These are phyloP conservation scores for Molossus alvarezi DNA, from an alignment of 2,797 vertebrate species.

Conservation along the genomic window DNA sequence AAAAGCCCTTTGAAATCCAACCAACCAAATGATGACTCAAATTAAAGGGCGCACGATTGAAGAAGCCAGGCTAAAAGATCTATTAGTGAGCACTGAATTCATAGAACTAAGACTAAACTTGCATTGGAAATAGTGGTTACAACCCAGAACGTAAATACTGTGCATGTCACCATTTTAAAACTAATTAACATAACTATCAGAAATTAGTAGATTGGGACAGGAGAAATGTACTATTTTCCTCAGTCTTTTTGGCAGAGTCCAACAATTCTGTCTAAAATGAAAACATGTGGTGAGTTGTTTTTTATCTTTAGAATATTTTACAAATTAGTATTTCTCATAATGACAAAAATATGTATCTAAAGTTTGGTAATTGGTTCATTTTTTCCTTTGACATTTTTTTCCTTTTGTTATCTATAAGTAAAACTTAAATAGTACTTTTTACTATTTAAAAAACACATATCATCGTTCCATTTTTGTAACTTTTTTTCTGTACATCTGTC, in stretches of 20 bases:
- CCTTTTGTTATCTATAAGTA: not conserved
- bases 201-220: not conserved
- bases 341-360: not conserved
- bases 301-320: slow-evolving; percentile 13
- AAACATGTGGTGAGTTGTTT: not conserved
- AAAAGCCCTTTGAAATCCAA: slow-evolving; percentile 70
- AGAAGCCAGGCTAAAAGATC: not conserved
- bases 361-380: slow-evolving; percentile 7
- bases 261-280: not conserved
- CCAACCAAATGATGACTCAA: slow-evolving; percentile 41
- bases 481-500: not conserved
- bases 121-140: not conserved
- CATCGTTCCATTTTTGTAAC: not conserved
- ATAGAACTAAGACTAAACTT: not conserved
- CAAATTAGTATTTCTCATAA: not conserved
- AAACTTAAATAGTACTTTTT: not conserved
- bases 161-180: not conserved
- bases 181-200: not conserved
- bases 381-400: not conserved
- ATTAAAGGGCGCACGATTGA: not conserved
- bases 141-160: not conserved
- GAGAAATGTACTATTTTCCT: not conserved
- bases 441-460: not conserved
- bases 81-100: not conserved
- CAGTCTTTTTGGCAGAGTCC: not conserved